These are phyloP conservation scores for Xenentodon cancila DNA, from an alignment of 2,797 vertebrate genomes.

Conservation along the genomic window DNA sequence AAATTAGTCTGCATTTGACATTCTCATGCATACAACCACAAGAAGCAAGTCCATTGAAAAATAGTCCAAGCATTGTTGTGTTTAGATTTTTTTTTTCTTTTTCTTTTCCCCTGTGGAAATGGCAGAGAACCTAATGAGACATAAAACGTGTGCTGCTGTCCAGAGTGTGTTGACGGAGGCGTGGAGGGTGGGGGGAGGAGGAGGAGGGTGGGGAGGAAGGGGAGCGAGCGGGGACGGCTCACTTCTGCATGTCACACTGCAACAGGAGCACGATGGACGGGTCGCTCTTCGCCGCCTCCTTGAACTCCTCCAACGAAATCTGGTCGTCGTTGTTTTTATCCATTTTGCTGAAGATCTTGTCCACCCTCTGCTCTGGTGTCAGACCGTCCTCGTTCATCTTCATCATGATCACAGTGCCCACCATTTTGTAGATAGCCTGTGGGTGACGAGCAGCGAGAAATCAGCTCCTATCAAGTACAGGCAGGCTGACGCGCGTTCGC, in stretches of 20 bases:
- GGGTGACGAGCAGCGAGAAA: neutral
- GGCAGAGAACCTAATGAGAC: constrained; percentile 97
- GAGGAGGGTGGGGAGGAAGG: constrained; percentile 6
- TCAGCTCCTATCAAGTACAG: too few species aligned
- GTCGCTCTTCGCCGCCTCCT: constrained; percentile 98
- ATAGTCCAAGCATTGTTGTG: constrained; percentile 93
- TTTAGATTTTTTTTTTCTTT: constrained; percentile 49
- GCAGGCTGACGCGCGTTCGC: too few species aligned
- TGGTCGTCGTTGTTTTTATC: constrained; percentile 99
- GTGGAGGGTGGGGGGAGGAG: constrained; percentile 22
- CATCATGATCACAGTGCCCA: constrained; percentile 99
- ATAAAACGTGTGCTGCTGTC: constrained; percentile 95
- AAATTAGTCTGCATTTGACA: constrained; percentile 99
- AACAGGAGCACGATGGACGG: constrained; percentile 99
- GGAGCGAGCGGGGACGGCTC: constrained; percentile 82
- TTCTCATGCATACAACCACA: constrained; percentile 99
- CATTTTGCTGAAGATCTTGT: constrained; percentile 99
- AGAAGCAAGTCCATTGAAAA: constrained; percentile 99
- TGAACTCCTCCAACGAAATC: constrained; percentile 99
- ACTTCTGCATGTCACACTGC: constrained; percentile 99
- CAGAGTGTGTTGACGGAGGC: constrained; percentile 59
- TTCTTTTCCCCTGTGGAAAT: constrained; percentile 85
- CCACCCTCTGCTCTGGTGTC: constrained; percentile 96
- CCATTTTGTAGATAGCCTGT: constrained; percentile 99
- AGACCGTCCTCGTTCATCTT: constrained; percentile 99